These are phyloP conservation scores for Zoroaster sp. DNA, from an alignment of 53 echinoderm and acorn worm species.

Conservation along the genomic window DNA sequence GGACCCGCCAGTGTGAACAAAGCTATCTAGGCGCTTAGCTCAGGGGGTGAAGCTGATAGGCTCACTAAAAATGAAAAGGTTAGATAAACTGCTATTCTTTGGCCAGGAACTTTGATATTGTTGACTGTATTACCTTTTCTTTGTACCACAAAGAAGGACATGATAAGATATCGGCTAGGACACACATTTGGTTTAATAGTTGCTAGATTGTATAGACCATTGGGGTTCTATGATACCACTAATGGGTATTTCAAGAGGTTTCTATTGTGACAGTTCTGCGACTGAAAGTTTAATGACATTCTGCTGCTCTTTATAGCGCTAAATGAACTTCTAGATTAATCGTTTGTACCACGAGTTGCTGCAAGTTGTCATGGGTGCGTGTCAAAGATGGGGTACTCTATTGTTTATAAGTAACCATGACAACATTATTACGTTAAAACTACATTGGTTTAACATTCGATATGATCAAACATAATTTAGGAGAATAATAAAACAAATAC, in stretches of 20 bases:
- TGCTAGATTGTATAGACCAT: not conserved
- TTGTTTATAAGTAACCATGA: no score
- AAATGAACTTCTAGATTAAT: no score
- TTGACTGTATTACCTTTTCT: conserved; percentile 40
- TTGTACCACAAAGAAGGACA: conserved; percentile 14
- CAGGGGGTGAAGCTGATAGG: conserved; percentile 29
- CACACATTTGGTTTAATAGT: conserved; percentile 38
- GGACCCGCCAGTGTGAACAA: not conserved
- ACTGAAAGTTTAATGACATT: conserved; percentile 45
- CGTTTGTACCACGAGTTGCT: no score
- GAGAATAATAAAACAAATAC: no score
- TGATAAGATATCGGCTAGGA: conserved; percentile 20
- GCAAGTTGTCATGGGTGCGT: no score
- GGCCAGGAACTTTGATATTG: conserved; percentile 39
- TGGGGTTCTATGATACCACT: not conserved
- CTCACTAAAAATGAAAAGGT: conserved; percentile 23
- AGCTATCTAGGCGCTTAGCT: conserved; percentile 17
- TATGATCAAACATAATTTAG: no score
- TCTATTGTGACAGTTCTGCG: not conserved
- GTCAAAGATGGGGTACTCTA: no score
- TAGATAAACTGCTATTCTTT: conserved; percentile 28
- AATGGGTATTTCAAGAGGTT: conserved; percentile 40
- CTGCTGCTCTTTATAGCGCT: not conserved
- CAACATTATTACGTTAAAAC: no score
- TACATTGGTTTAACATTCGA: no score